Evolutionary conservation across 2,797 vertebrate species (phyloP), one percentile per base, ranked within the genome.

Genomic region (Darevskia nairensis): DNA sequence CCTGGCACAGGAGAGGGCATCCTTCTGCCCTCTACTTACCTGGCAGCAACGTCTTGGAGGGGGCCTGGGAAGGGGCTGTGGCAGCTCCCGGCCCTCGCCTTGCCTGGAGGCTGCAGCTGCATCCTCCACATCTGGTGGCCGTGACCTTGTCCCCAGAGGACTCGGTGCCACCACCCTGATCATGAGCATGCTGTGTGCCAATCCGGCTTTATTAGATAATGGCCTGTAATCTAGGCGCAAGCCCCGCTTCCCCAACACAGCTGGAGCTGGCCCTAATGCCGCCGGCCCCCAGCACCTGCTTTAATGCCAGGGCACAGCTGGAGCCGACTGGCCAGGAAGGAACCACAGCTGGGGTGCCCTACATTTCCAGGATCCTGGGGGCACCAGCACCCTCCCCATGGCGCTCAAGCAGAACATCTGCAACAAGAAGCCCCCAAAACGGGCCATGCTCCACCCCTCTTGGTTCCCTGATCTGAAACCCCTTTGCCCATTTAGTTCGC

Each of bases 61-160:
- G 8, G 76, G 11, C 74, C 25, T 76, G 11, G 11, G 44, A 78
- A 29, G 76, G 3, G 76, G 11, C 74, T 23, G 3, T 6, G 11
- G 10, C 32, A 13, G 35, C 35, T 66, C 21, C 55, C 3, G 9
- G 32, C 4, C 6, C 10, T n/a, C 1, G 35, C 81, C 81, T 69
- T 21, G 10, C 0, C 3, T 27, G 3, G 8, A 29, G 2, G 32
- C 71, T 4, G 25, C 82, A 0, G 50, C 1, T 3, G 10, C 11
- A 59, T 39, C 76, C 25, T 59, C 64, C 80, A 46, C 50, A 46
- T 41, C 50, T 46, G 59, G 46, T 1, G 32, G 75, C 9, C 2
- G 0, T 84, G 94, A 94, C 95, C 95, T 96, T 95, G 95, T 94
- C 94, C 95, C 94, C 88, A 3, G 0, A 0, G 85, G 93, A 94